Conservation (phyloP, 2,888 invertebrate species). For the Chrysotoxum bicinctum region DNA sequence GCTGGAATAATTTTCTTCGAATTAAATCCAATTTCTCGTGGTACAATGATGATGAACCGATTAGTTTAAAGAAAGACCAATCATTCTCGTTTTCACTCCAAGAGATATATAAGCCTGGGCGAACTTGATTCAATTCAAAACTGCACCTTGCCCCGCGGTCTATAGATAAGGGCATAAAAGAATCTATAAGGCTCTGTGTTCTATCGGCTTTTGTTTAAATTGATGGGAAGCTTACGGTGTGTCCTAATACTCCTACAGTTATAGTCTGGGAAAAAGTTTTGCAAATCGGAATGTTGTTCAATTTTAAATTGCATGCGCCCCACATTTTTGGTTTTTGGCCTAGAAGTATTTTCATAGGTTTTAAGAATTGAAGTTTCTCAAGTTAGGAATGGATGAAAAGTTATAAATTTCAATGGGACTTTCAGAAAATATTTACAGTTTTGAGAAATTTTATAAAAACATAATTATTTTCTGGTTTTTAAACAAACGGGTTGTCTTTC, state of each 20-base stretch:
- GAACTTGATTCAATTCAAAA: constrained; percentile 40
- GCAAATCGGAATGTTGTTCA: background rate
- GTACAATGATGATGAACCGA: constrained; percentile 18
- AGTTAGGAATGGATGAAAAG: too few relatives aligned
- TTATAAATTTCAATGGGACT: too few relatives aligned
- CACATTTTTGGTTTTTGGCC: too few relatives aligned
- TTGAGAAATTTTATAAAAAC: too few relatives aligned
- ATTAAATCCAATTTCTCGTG: constrained; percentile 27
- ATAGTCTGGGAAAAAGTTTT: background rate
- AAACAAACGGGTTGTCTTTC: too few relatives aligned
- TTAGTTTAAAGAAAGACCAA: constrained; percentile 20
- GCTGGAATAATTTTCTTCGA: constrained; percentile 22
- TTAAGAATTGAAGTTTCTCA: too few relatives aligned
- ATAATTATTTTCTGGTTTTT: too few relatives aligned
- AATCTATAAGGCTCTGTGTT: background rate
- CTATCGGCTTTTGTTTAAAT: constrained; percentile 16
- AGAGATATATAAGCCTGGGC: constrained; percentile 1
- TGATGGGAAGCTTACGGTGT: background rate
- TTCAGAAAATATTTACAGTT: too few relatives aligned
- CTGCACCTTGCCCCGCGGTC: background rate
- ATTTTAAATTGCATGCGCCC: too few relatives aligned
- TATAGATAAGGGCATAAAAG: background rate
- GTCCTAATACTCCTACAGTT: background rate
- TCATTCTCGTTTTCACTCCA: constrained; percentile 23
- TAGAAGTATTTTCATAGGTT: too few relatives aligned